Conservation (phyloP, 1,140 invertebrate species). For the Procambarus clarkii region DNA sequence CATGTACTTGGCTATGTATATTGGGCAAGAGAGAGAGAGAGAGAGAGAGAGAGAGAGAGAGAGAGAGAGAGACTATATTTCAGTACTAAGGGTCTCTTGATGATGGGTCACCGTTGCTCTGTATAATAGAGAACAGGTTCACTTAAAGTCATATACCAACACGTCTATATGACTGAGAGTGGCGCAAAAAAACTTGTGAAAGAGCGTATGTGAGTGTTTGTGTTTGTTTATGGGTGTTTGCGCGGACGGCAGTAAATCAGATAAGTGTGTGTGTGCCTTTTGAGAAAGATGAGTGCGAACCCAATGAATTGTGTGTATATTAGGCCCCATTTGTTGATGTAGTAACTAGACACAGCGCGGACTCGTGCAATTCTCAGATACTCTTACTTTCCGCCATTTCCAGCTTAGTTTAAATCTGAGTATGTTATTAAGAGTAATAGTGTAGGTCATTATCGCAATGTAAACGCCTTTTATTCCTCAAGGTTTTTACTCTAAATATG, state of each 20-base stretch:
- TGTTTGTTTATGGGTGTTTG: constrained; percentile 51
- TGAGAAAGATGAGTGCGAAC: constrained; percentile 16
- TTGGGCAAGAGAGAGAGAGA: constrained; percentile 2
- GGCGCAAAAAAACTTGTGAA: too few species aligned
- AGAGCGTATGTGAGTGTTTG: constrained; percentile 29
- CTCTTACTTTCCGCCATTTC: constrained; percentile 9
- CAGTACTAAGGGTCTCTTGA: background rate
- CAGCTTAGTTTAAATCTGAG: background rate
- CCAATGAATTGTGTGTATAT: constrained; percentile 36
- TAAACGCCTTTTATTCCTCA: background rate
- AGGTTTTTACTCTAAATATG: background rate
- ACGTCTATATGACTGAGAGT: background rate
- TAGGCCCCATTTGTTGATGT: constrained; percentile 27
- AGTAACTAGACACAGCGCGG: constrained; percentile 14
- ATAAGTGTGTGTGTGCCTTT: constrained; percentile 33
- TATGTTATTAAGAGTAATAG: background rate
- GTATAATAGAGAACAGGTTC: background rate
- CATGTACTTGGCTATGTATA: background rate
- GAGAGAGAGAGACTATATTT: constrained; percentile 13
- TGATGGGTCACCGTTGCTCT: background rate
- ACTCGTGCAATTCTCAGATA: background rate
- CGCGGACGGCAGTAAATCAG: constrained; percentile 20
- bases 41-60: constrained; percentile 28
- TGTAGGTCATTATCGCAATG: background rate
- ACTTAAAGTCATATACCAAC: background rate